Percentiles rank a stretch among this genome's conserved stretches.
Evolutionary conservation across 2,113 vertebrate genomes (phyloP).

Genomic region (Geococcyx californianus): DNA sequence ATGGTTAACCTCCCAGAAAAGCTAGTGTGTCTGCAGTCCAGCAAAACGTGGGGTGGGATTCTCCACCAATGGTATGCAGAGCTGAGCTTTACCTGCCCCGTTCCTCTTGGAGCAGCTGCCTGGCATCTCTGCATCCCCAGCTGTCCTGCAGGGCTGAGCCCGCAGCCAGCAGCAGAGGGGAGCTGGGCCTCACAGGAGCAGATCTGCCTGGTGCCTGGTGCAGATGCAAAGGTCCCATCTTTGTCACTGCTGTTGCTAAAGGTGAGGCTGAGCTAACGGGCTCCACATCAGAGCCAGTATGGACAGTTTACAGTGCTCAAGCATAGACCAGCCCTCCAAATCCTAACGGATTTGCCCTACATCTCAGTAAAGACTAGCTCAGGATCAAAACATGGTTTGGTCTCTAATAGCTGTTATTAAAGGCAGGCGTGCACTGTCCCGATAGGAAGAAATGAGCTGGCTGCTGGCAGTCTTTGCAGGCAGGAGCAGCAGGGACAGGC

Average conservation of each 20-base stretch:
- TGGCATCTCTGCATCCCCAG: rapidly evolving
- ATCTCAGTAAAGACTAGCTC: background rate
- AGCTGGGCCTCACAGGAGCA: background rate
- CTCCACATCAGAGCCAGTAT: background rate
- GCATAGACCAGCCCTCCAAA: rapidly evolving
- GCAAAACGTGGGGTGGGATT: rapidly evolving
- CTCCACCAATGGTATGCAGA: background rate
- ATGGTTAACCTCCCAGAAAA: background rate
- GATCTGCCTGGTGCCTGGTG: background rate
- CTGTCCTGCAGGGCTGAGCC: background rate
- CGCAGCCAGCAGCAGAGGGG: rapidly evolving
- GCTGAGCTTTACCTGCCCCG: background rate
- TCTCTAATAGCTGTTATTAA: background rate
- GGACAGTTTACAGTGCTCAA: background rate
- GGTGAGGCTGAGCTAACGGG: background rate
- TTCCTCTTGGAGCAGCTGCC: background rate
- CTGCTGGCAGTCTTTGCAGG: background rate
- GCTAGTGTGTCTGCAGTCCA: background rate
- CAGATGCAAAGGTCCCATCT: background rate
- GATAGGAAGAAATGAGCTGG: background rate
- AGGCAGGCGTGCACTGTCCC: background rate
- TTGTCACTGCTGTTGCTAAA: background rate
- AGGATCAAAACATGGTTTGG: background rate
- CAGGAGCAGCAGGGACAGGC: background rate
- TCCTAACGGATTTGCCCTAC: rapidly evolving